Evolutionary conservation across 64 coral and sea anemone genomes (phyloP).

Genomic region (Catalaphyllia jardinei): DNA sequence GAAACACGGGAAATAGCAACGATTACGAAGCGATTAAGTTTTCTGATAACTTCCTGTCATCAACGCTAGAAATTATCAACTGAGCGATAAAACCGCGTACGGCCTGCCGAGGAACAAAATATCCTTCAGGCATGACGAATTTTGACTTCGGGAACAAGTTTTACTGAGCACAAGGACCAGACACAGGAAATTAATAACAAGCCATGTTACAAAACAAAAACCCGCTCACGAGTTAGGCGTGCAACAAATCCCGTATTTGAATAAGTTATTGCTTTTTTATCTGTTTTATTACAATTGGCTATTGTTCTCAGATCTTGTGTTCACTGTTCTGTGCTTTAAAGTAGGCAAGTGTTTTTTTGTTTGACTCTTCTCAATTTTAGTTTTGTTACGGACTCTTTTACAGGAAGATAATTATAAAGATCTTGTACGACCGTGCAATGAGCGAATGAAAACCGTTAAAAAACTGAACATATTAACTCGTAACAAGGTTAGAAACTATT

Average conservation of each 20-base stretch:
- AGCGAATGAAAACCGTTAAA: not conserved
- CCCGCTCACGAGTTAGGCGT: not conserved
- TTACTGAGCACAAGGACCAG: not conserved
- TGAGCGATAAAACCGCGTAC: not conserved
- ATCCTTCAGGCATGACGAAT: not conserved
- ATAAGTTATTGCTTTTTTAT: not conserved
- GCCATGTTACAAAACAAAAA: not conserved
- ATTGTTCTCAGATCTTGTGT: not conserved
- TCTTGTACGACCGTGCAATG: not conserved
- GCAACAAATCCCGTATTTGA: conserved; percentile 1
- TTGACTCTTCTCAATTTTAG: not conserved
- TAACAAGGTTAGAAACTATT: not conserved
- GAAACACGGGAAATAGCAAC: conserved; percentile 2
- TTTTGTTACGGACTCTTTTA: not conserved
- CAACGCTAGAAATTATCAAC: not conserved
- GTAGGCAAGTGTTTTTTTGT: not conserved
- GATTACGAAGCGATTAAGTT: conserved; percentile 17
- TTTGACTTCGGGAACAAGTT: not conserved
- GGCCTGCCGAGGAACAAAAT: not conserved
- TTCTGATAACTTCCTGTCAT: conserved; percentile 5
- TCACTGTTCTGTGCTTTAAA: not conserved
- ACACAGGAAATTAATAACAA: not conserved
- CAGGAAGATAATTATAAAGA: not conserved
- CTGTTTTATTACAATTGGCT: not conserved
- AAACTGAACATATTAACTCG: not conserved